These are phyloP conservation scores for Picus viridis DNA, from an alignment of 2,797 vertebrate genomes.

Conservation along the genomic window DNA sequence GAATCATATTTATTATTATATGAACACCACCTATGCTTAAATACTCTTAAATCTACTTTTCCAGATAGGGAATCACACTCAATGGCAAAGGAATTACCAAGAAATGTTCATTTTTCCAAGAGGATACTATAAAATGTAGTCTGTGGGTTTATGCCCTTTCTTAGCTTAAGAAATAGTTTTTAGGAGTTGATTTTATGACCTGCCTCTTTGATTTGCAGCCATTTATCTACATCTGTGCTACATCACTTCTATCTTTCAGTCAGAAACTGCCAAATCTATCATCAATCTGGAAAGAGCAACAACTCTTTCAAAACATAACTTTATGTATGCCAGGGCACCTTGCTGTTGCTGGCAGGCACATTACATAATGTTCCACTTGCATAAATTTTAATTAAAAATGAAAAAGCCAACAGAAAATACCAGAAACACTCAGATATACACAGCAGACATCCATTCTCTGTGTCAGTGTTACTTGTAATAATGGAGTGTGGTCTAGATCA, in stretches of 20 bases:
- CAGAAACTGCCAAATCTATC: not conserved
- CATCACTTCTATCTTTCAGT: not conserved
- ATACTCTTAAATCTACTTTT: constrained; percentile 1
- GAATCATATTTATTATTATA: not conserved
- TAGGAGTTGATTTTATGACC: not conserved
- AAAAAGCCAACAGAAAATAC: not conserved
- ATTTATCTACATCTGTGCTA: not conserved
- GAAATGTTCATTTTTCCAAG: not conserved
- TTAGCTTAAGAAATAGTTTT: not conserved
- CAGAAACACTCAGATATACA: not conserved
- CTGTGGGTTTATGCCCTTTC: not conserved
- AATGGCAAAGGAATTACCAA: not conserved
- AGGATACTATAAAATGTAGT: not conserved
- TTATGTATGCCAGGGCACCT: not conserved
- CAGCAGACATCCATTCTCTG: not conserved
- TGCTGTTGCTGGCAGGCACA: not conserved
- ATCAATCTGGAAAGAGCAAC: not conserved
- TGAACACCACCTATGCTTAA: not conserved
- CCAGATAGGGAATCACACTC: not conserved
- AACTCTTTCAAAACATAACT: not conserved
- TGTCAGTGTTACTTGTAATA: not conserved
- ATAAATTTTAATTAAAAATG: not conserved
- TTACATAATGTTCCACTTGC: not conserved
- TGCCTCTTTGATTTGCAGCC: not conserved
- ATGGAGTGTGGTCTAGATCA: not conserved